Base-by-base conservation (phyloP, 1,140 invertebrate genomes). In the Euura saliciscinereae region DNA sequence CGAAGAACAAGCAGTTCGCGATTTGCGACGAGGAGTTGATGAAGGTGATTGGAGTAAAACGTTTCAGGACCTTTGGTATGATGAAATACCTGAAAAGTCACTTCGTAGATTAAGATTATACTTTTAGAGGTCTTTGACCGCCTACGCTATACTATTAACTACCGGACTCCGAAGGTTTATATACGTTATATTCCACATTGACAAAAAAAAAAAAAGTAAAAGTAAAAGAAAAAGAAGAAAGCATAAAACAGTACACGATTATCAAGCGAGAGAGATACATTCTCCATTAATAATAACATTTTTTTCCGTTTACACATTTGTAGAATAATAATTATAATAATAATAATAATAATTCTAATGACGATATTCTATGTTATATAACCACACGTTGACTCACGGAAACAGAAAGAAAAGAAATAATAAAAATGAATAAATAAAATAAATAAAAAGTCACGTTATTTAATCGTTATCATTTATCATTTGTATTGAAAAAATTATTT, bases 61-160 rank as follows among this genome's bases (percentile, higher is more conserved):
- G 95, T 75, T 97, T 97, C 91, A 92, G 95, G 79, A 96, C 94
- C 59, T 97, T 97, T 78, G 95, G 95, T 77, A 98, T 98, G 96
- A 96, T 98, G 94, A 98, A 98, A 84, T 96, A 96, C 85, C 89
- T 98, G 74, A 97, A 97, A 87, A 92, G 93, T 75, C 96, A 98
- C 88, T 97, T 98, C 88, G 87, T 94, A 81, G 91, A 92, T 79
- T 93, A 92, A 89, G 85, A 28, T 28, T 28, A 28, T 28, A 80
- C 76, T 74, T 72, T 76, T 70, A 44, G 42, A 66, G 68, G 65
- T 76, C 68, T 76, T 73, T 28, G 1, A 28, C 28, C 28, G 28
- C 28, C 28, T 28, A 28, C 28, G 28, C 28, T 28, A 28, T 2
- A n/a, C 46, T 51, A 7, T 2, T 28, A 51, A n/a, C 46, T 51